Conservation (phyloP, 2,888 invertebrate genomes). For the Eustalomyia histrio region DNA sequence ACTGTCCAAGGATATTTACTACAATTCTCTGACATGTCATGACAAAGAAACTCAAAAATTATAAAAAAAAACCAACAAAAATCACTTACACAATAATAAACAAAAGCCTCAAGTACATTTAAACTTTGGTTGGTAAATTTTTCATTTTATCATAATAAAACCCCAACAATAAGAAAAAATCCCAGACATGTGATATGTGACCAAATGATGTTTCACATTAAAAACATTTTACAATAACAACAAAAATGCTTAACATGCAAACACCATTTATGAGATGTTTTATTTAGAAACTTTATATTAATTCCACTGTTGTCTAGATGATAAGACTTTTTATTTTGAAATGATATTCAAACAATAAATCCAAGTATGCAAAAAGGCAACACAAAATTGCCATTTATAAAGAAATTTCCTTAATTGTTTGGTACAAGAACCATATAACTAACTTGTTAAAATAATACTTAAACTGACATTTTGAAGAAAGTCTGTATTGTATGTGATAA, state of each 20-base stretch:
- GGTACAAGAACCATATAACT: background rate
- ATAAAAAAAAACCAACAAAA: background rate
- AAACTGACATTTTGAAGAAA: no score
- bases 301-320: slow-evolving; percentile 4
- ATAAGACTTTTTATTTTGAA: slow-evolving; percentile 7
- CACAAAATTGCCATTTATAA: slow-evolving; percentile 12
- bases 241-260: background rate
- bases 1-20: background rate
- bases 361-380: background rate
- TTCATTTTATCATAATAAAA: background rate
- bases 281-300: slow-evolving; percentile 1
- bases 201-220: slow-evolving; percentile 15
- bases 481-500: no score
- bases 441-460: background rate
- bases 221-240: background rate
- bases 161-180: background rate
- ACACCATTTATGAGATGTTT: background rate
- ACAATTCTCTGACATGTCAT: background rate
- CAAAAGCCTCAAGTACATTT: background rate
- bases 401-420: background rate
- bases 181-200: slow-evolving; percentile 10
- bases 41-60: background rate
- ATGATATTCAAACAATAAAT: background rate
- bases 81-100: background rate
- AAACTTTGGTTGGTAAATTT: background rate